Evolutionary conservation across 2,797 vertebrate species (phyloP), one percentile per base, ranked within the genome.

Genomic region (Myoxocephalus aenaeus): DNA sequence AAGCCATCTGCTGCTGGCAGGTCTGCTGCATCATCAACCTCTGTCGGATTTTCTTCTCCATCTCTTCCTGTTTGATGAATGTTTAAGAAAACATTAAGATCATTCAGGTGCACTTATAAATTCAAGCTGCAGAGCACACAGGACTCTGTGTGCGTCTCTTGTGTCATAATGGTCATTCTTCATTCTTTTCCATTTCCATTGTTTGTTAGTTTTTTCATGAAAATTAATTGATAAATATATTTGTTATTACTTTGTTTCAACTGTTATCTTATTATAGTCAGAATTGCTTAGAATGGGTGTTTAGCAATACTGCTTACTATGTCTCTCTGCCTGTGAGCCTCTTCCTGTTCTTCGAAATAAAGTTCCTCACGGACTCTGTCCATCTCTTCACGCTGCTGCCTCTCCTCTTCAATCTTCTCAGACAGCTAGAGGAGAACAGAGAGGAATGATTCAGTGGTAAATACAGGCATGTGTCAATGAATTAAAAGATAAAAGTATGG

Each of bases 1-100:
- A 90, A 53, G 95, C 96, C 90, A 97, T 66, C 61, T 98, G 97
- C 68, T 98, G 94, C 80, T 94, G 93, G 14, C 94, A 95, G 0
- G 92, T 85, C 85, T 94, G 94, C 89, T 96, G 96, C 86, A 97
- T 80, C 82, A 96, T 95, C 40, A 96, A 92, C 65, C 96, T 91
- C 79, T 96, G 95, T 74, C 94, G 90, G 81, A 97, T 94, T 85
- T 95, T 97, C 75, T 93, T 95, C 88, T 99, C 96, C 92, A 96
- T 95, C 84, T 96, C 96, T 70, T 95, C 96, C 98, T 99, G 84
- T 71, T 71, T 50, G 64, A 65, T 22, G n/a, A 65, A 80, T 57
- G n/a, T 27, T 67, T 53, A 0, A 38, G 46, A 44, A 48, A 34
- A 65, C 5, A 46, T 22, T 5, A 22, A 44, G 3, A 36, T 51